Evolutionary conservation across 64 coral and sea anemone genomes (phyloP), one percentile per base, ranked within the genome.

Genomic region (Pocillopora verrucosa): DNA sequence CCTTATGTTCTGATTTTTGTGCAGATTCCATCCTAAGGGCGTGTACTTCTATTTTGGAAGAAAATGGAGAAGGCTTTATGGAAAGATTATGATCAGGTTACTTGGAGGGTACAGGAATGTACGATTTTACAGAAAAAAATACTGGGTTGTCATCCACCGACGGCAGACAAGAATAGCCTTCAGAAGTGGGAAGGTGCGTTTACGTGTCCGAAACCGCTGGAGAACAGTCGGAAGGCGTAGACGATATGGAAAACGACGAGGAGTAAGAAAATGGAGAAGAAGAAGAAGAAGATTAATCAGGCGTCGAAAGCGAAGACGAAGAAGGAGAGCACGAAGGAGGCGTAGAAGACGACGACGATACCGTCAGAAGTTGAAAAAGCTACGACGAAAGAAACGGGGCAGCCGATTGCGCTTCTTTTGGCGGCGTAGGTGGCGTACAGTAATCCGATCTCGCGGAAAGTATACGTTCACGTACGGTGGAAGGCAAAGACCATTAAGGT

Each of bases 401-500:
- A 85, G 64, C 51, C 82, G 63, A 38, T 25, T 85, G 38, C 37
- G 82, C 11, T 85, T 85, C 37, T 19, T 11, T 24, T 57, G 16
- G 20, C 11, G 65, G 72, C 17, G 82, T 25, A 20, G 64, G 17
- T 72, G 22, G 65, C 22, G 19, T 58, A 68, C 2, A 22, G 34
- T 85, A 22, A 57, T 85, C 38, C 38, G 12, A 68, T 22, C 11
- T 19, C 30, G 38, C 19, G 3, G 13, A 63, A 56, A 45, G 68
- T 85, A 85, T 20, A 3, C 57, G 17, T 85, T 85, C 64, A 26
- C 22, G 17, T 70, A 58, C 11, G 22, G 22, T 34, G 13, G 65
- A 73, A 56, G 4, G 19, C 22, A 45, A 70, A 9, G 65, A 68
- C 82, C 10, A 26, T 25, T 85, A 85, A 85, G 82, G 81, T 84